These are phyloP conservation scores for Phaedon cochleariae DNA, from an alignment of 2,888 invertebrate species.

Conservation along the genomic window DNA sequence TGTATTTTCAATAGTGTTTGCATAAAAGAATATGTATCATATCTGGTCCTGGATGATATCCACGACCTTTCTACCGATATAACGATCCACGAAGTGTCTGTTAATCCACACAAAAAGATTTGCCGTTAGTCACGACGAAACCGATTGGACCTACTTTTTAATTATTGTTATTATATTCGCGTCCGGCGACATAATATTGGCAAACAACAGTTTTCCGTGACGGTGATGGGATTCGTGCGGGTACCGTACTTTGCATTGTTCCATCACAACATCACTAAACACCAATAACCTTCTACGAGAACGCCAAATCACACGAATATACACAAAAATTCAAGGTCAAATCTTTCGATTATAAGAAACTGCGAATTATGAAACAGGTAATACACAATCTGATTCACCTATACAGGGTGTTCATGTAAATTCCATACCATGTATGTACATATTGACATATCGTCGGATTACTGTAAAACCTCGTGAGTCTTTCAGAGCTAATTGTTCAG, in stretches of 20 bases:
- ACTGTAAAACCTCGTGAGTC: no score
- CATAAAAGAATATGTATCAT: constrained; percentile 19
- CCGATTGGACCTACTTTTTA: constrained; percentile 34
- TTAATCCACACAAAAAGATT: constrained; percentile 28
- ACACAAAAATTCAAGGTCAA: neutral
- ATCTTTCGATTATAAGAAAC: no score
- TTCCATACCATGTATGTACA: no score
- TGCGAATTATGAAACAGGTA: no score
- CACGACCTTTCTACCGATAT: constrained; percentile 27
- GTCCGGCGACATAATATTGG: constrained; percentile 14
- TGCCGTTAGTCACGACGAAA: constrained; percentile 33
- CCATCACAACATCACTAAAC: no score
- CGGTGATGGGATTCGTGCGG: neutral
- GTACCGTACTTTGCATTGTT: constrained; percentile 8
- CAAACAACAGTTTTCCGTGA: constrained; percentile 10
- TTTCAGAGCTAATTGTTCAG: no score
- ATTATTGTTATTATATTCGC: constrained; percentile 25
- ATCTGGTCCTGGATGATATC: neutral
- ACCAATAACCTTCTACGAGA: neutral
- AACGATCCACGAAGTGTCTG: constrained; percentile 26
- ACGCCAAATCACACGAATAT: neutral
- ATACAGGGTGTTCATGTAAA: no score
- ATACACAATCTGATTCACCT: no score
- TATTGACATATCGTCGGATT: no score
- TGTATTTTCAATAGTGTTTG: no score